Percentiles rank a stretch among this genome's conserved stretches.
phyloP scores from a whole-genome alignment of 2,888 invertebrate genomes.

The Tenthredo scrophulariae region DNA sequence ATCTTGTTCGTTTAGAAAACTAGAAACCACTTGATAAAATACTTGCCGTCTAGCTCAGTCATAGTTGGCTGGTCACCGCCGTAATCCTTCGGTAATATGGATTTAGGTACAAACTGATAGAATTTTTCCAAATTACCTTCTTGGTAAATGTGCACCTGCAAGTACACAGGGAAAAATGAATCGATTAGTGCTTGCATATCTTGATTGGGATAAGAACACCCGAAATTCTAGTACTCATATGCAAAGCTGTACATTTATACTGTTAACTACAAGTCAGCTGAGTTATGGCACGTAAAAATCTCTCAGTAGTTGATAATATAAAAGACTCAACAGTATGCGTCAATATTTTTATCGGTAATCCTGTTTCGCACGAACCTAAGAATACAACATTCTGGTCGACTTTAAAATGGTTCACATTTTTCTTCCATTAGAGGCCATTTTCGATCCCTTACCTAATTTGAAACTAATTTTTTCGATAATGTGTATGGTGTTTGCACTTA shows the following conservation, averaged over 20 bases:
- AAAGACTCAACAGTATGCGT: neutral
- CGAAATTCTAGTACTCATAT: neutral
- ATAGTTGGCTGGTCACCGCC: conserved; percentile 81
- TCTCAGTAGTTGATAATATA: neutral
- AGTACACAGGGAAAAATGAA: neutral
- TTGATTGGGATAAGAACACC: neutral
- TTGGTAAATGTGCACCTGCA: conserved; percentile 72
- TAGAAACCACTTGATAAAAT: conserved; percentile 62
- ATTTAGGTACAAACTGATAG: conserved; percentile 80
- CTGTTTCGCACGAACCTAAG: neutral
- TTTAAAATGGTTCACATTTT: neutral
- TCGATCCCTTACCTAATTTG: neutral
- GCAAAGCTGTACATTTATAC: neutral
- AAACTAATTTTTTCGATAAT: neutral
- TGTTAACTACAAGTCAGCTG: neutral
- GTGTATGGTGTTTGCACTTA: conserved; percentile 73
- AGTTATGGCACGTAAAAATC: neutral
- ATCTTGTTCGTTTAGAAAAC: neutral
- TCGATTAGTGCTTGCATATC: neutral
- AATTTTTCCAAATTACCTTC: conserved; percentile 77
- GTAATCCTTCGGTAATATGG: conserved; percentile 82
- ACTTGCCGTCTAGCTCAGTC: conserved; percentile 78
- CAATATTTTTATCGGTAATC: neutral
- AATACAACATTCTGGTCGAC: neutral
- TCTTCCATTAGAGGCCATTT: no score